Evolutionary conservation across 2,113 vertebrate species (phyloP), one percentile per base, ranked within the genome.

Genomic region (Neodon shergylaensis): DNA sequence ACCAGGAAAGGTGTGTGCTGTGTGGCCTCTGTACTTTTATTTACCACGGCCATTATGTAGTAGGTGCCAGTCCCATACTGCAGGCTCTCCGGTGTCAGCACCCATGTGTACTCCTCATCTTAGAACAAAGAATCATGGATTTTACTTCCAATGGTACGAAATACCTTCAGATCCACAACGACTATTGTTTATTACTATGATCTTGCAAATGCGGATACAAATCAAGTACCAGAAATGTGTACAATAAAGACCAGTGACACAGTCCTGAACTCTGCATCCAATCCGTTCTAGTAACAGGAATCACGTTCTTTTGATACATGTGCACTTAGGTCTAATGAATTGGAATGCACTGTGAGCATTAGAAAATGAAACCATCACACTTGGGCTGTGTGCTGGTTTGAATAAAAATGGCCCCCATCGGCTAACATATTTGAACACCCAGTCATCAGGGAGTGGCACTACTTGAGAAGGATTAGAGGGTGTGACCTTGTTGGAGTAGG

Each of bases 61-160:
- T 97, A 98, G 47, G 90, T 84, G 10, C 98, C 96, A 0, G 1
- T 79, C 44, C 98, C 94, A 0, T 93, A 58, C 2, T 2, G 19
- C 68, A 97, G 91, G 8, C n/a, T 72, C 63, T 96, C 93, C 0
- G 97, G 95, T 11, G 94, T 86, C 66, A 98, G 89, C 63, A 98
- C 97, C 97, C 97, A 95, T 0, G 97, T 96, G 21, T 97, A 98
- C 12, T 79, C 54, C 42, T 95, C 95, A 89, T 95, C 97, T 98
- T n/a, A 47, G 76, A 68, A 74, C 58, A 90, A 70, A 88, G 21
- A 42, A 17, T 4, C 54, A 63, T 91, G 44, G 78, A 42, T 5
- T 63, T 28, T 49, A 24, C 52, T 79, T n/a, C 47, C 22, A 8
- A 3, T 1, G n/a, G 54, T 33, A 36, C 2, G 77, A 77, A 39